phyloP scores from a whole-genome alignment of 2,113 vertebrate species.

The Benitochromis conjunctus region DNA sequence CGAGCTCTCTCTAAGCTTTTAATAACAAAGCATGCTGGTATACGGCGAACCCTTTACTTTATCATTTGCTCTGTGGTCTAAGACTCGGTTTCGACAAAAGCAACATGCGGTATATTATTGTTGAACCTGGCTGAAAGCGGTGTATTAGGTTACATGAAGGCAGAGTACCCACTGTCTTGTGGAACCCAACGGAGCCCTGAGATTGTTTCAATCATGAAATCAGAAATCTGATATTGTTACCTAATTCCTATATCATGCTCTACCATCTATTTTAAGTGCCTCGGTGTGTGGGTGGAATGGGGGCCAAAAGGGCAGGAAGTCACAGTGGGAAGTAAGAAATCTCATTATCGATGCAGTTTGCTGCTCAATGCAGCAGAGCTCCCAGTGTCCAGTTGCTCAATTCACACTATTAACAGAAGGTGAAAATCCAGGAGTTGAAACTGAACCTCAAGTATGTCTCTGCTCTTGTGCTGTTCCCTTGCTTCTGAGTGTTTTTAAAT shows the following conservation, averaged over 20 bases:
- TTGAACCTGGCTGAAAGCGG: neutral
- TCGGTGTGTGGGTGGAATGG: neutral
- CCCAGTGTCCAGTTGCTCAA: neutral
- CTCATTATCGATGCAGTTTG: conserved; percentile 11
- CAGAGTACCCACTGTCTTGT: neutral
- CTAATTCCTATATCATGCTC: neutral
- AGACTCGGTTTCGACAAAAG: neutral
- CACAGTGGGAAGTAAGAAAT: conserved; percentile 19
- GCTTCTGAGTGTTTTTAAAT: rapidly evolving
- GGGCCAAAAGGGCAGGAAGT: conserved; percentile 23
- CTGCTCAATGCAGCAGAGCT: neutral
- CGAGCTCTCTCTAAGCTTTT: neutral
- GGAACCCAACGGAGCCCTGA: neutral
- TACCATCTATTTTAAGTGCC: conserved; percentile 18
- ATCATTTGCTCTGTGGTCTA: neutral
- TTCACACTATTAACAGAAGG: neutral
- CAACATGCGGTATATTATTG: neutral
- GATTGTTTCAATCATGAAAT: neutral
- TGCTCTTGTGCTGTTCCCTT: neutral
- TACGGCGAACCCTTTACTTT: neutral
- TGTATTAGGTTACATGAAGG: neutral
- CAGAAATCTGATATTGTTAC: conserved; percentile 5
- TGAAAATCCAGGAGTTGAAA: conserved; percentile 20
- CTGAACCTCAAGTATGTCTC: neutral
- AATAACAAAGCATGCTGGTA: conserved; percentile 7